Conservation (phyloP, 2,888 invertebrate species). For the Drosophila rellima region DNA sequence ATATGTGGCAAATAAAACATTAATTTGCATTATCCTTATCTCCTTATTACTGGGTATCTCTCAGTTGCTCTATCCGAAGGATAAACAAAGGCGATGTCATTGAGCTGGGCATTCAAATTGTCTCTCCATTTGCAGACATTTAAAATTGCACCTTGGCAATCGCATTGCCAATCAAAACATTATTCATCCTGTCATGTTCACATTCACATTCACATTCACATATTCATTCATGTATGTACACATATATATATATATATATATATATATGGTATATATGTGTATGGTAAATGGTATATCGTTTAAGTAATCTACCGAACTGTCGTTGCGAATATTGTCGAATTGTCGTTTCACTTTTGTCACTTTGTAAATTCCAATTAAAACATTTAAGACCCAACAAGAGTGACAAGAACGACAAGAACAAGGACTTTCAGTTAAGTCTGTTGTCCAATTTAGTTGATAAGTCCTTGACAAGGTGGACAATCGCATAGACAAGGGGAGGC, state of each 20-base stretch:
- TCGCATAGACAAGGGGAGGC: too few relatives aligned
- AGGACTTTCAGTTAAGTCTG: constrained; percentile 13
- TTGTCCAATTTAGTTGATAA: constrained; percentile 28
- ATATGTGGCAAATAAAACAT: too few relatives aligned
- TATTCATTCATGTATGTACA: background rate
- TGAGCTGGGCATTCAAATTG: background rate
- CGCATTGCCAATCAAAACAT: constrained; percentile 24
- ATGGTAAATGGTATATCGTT: constrained; percentile 14
- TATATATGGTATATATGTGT: too few relatives aligned
- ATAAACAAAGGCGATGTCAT: constrained; percentile 9
- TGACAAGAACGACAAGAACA: constrained; percentile 4
- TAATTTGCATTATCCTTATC: too few relatives aligned
- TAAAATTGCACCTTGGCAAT: constrained; percentile 10
- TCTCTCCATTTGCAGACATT: constrained; percentile 11
- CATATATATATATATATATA: background rate
- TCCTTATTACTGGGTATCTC: background rate
- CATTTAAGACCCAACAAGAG: constrained; percentile 17
- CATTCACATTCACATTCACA: constrained; percentile 1
- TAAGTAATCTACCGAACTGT: constrained; percentile 4
- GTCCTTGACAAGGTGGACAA: background rate
- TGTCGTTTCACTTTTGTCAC: constrained; percentile 31
- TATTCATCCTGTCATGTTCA: constrained; percentile 26
- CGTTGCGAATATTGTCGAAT: constrained; percentile 13
- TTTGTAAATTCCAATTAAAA: constrained; percentile 38
- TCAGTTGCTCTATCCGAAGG: background rate